Conservation (phyloP, 2,797 vertebrate genomes). For the Oryzias dopingdopingensis region DNA sequence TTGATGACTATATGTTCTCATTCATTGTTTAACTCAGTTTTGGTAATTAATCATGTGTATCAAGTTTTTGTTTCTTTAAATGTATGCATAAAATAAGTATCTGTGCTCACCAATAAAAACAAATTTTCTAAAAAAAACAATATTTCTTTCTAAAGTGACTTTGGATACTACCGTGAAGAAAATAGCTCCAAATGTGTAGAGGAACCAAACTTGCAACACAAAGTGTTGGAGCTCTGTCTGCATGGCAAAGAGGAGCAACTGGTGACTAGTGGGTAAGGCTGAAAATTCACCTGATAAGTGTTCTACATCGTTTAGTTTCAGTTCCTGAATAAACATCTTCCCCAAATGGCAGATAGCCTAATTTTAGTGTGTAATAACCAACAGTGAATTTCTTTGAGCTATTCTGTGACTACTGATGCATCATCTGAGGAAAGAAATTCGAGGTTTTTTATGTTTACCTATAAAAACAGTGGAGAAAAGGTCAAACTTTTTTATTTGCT, state of each 20-base stretch:
- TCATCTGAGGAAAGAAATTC: neutral
- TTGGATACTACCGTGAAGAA: slow-evolving; percentile 91
- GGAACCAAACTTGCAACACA: slow-evolving; percentile 87
- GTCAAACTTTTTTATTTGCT: too few species aligned
- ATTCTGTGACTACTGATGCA: neutral
- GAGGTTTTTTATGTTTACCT: neutral
- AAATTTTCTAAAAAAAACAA: too few species aligned
- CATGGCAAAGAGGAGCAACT: slow-evolving; percentile 86
- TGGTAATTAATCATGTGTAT: neutral
- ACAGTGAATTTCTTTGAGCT: neutral
- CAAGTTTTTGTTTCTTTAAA: neutral
- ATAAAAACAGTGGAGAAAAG: neutral
- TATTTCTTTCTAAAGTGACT: slow-evolving; percentile 78
- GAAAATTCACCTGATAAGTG: neutral
- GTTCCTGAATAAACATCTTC: neutral
- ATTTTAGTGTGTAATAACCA: neutral
- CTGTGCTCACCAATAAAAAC: too few species aligned
- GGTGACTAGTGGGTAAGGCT: slow-evolving; percentile 83
- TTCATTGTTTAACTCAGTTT: neutral
- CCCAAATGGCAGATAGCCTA: neutral
- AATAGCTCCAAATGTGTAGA: slow-evolving; percentile 88
- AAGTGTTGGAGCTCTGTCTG: slow-evolving; percentile 89
- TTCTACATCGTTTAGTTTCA: neutral
- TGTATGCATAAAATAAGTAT: too few species aligned
- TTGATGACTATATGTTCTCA: neutral